Base-by-base conservation (phyloP, 2,888 invertebrate species). In the Myathropa florea region DNA sequence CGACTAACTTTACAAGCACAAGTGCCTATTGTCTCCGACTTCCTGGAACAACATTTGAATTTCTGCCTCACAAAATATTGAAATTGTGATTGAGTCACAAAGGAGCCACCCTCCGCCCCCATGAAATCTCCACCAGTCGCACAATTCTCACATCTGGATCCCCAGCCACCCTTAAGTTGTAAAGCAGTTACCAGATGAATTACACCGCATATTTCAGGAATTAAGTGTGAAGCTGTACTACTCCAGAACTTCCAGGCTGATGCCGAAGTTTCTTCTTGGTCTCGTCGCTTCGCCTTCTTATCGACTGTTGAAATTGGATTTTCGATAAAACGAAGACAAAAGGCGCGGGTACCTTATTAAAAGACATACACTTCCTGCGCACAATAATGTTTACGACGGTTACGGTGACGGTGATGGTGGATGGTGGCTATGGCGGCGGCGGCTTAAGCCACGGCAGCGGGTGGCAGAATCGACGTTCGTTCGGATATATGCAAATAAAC, bases 11-110 rank as follows among this genome's bases (percentile, higher is more conserved):
- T 53, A 57, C 39, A 75, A 60, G 70, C 65, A n/a, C n/a, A 60
- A 77, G 67, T 72, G 73, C 85, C 85, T 70, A 68, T 85, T 85
- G 85, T 85, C 81, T 85, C 53, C 3, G 73, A 73, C 72, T 85
- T 81, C 81, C 85, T 85, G 81, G 81, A 77, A 85, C 81, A 85
- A 81, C 85, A 85, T 85, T 85, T 85, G 81, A 81, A 85, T 81
- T 85, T 85, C 81, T 81, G 85, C 85, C 65, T 81, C 85, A 85
- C 77, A 63, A 81, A 85, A 85, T 85, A 85, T 81, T 77, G 81
- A 85, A 78, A 77, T 85, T 85, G 53, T 85, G 85, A 85, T 85
- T 85, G 81, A 78, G 81, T 81, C 55, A 73, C 77, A 85, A 81
- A 73, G 70, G 72, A 33, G n/a, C 28, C 57, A n/a, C 9, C 63